These are phyloP conservation scores for Drosophila setifemur DNA, from an alignment of 1,140 invertebrate species.

Conservation along the genomic window DNA sequence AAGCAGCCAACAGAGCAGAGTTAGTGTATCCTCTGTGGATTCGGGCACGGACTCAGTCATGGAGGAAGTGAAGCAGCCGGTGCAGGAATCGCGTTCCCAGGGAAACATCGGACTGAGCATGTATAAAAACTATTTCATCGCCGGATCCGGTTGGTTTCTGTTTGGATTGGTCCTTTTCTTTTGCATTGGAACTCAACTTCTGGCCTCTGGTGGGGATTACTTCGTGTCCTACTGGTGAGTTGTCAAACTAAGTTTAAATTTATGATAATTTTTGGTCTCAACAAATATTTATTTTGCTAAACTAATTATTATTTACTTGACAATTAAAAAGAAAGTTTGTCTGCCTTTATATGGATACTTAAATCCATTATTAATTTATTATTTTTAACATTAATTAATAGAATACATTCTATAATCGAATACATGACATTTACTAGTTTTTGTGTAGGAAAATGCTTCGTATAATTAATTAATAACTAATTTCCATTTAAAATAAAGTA, in stretches of 20 bases:
- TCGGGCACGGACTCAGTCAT: conserved; percentile 24
- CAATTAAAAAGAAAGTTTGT: too few relatives aligned
- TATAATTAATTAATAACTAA: too few relatives aligned
- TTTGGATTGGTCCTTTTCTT: conserved; percentile 25
- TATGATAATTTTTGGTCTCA: too few relatives aligned
- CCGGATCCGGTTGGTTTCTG: conserved; percentile 37
- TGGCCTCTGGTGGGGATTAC: conserved; percentile 39
- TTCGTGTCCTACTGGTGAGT: conserved; percentile 52
- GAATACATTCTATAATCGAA: too few relatives aligned
- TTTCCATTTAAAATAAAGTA: too few relatives aligned
- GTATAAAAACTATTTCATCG: conserved; percentile 40
- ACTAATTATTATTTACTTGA: too few relatives aligned
- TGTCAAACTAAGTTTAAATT: too few relatives aligned
- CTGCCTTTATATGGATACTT: too few relatives aligned
- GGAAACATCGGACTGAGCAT: conserved; percentile 30
- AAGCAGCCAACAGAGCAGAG: conserved; percentile 22
- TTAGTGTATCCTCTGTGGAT: conserved; percentile 23
- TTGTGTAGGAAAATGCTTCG: too few relatives aligned
- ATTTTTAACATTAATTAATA: too few relatives aligned
- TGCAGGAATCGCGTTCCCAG: conserved; percentile 10
- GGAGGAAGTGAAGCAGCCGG: neutral
- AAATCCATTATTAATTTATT: too few relatives aligned
- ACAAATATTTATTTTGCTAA: neutral
- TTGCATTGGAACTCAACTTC: conserved; percentile 42
- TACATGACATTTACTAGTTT: too few relatives aligned